Conservation (phyloP, 92 coral and sea anemone genomes). For the Metridium senile region DNA sequence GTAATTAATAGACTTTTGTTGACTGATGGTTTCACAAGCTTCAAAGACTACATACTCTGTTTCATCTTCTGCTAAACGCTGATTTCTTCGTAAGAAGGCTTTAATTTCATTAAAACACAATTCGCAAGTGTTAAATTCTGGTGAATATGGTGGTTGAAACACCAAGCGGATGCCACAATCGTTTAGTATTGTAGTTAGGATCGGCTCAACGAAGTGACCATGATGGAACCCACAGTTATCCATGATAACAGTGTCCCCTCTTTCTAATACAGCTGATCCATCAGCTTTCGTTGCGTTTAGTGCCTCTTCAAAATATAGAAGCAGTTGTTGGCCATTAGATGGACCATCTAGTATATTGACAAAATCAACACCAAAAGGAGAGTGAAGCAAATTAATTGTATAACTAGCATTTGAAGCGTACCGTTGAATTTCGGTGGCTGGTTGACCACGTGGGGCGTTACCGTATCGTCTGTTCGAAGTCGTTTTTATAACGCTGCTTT, state of each 20-base stretch:
- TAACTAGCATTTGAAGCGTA: constrained; percentile 48
- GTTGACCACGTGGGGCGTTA: constrained; percentile 46
- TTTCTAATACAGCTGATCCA: constrained; percentile 48
- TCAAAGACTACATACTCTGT: constrained; percentile 41
- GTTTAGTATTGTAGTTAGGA: constrained; percentile 25
- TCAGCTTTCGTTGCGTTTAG: constrained; percentile 37
- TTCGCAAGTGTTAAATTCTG: constrained; percentile 49
- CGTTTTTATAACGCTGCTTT: constrained; percentile 32
- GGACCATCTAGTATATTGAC: constrained; percentile 36
- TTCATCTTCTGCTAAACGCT: constrained; percentile 40
- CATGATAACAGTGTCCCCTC: constrained; percentile 59
- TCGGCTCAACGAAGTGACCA: constrained; percentile 41
- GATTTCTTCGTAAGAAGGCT: constrained; percentile 34
- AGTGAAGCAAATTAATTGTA: constrained; percentile 45
- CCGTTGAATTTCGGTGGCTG: constrained; percentile 42
- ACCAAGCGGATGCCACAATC: constrained; percentile 26
- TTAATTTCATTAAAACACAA: constrained; percentile 48
- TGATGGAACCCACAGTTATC: constrained; percentile 76
- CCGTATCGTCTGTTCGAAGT: constrained; percentile 35
- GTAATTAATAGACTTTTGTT: constrained; percentile 23
- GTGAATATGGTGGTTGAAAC: constrained; percentile 59
- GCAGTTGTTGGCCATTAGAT: constrained; percentile 20
- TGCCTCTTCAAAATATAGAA: constrained; percentile 41
- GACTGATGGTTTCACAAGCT: constrained; percentile 29
- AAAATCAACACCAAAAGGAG: constrained; percentile 42